These are phyloP conservation scores for Drosophila peninsularis DNA, from an alignment of 2,888 invertebrate genomes.

Conservation along the genomic window DNA sequence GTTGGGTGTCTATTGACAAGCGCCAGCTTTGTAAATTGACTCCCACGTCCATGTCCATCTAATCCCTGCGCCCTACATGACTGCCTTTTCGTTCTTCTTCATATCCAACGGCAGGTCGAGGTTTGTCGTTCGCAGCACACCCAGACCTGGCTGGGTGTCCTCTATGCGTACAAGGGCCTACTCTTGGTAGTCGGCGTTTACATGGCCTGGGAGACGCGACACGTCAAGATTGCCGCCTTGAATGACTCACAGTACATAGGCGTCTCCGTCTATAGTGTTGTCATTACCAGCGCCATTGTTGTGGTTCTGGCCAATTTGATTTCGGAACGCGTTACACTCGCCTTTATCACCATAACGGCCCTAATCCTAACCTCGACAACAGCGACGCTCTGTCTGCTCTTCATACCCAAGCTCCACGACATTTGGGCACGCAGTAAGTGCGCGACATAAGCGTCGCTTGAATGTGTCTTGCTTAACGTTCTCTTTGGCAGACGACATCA, in stretches of 20 bases:
- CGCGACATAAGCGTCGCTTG: neutral
- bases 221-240: constrained; percentile 95
- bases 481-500: constrained; percentile 86
- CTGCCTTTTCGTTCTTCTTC: constrained; percentile 44
- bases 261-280: constrained; percentile 95
- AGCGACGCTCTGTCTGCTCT: constrained; percentile 92
- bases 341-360: constrained; percentile 92
- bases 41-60: constrained; percentile 10
- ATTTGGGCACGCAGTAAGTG: constrained; percentile 88
- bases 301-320: constrained; percentile 95
- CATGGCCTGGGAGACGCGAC: constrained; percentile 98
- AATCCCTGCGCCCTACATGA: neutral
- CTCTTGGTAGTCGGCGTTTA: constrained; percentile 95
- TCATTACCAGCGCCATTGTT: constrained; percentile 94
- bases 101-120: constrained; percentile 89
- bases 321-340: constrained; percentile 91
- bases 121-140: constrained; percentile 95
- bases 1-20: constrained; percentile 5
- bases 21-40: constrained; percentile 28
- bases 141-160: constrained; percentile 94
- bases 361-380: constrained; percentile 94
- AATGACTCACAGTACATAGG: constrained; percentile 98
- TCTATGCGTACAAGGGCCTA: constrained; percentile 95
- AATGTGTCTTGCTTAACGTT: neutral
- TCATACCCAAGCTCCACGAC: constrained; percentile 93